Evolutionary conservation across 2,888 invertebrate genomes (phyloP), one percentile per base, ranked within the genome.

Genomic region (Monoplex corrugatus): DNA sequence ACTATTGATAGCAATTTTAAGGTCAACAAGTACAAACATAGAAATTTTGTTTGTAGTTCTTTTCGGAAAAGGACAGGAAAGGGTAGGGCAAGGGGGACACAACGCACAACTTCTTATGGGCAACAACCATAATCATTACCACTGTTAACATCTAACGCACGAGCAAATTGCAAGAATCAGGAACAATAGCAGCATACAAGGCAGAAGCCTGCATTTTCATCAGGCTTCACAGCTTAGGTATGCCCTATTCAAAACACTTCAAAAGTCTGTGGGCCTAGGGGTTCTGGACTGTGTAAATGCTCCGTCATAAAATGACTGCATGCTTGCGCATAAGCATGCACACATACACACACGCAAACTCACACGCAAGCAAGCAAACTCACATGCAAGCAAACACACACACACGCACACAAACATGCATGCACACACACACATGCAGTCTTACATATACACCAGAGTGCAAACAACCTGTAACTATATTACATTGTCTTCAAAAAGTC

Each of bases 121-220:
- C 78, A 80, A 80, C 78, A 43, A 80, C 43, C 78, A 80, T 80
- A 10, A 28, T 80, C 23, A 43, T 80, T 40, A 80, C 40, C 78
- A 80, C 40, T 80, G 78, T 40, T 43, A 43, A 23, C 28, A 43
- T 40, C 78, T 40, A 80, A 19, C 23, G 78, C 43, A 40, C 43
- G 78, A 80, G n/a, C 78, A 80, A 57, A 38, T 5, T 1, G 38
- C 38, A 23, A 84, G n/a, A 50, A 38, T 57, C 57, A 84, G 57
- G 23, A 50, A 19, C 57, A 50, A 38, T 57, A 84, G 57, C 84
- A 84, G 84, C 84, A 84, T 84, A 45, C 84, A 84, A 84, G 84
- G 84, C 84, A 84, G 38, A 2, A 35, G 45, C 35, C 38, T 57
- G 57, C 19, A 23, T 23, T 80, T 28, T 57, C 50, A 57, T 19